phyloP scores from a whole-genome alignment of 2,113 vertebrate species.

The Corythoichthys intestinalis region DNA sequence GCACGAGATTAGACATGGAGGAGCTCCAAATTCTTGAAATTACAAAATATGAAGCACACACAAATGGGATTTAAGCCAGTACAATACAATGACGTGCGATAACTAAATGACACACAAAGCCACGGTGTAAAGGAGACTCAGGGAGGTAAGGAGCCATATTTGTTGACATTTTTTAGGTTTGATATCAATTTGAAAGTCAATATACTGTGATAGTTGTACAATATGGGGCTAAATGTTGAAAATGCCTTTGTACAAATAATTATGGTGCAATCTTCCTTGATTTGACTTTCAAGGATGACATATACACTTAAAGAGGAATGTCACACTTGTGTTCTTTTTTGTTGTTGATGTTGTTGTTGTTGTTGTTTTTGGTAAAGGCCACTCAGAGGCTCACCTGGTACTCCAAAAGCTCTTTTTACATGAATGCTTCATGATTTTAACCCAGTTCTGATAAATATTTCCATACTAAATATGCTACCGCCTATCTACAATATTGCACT shows the following conservation, averaged over 20 bases:
- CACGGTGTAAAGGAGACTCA: too few species aligned
- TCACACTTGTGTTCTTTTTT: constrained; percentile 54
- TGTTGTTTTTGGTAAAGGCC: constrained; percentile 72
- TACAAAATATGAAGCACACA: too few species aligned
- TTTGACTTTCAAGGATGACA: neutral
- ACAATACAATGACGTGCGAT: too few species aligned
- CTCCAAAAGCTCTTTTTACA: constrained; percentile 25
- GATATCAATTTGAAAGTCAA: neutral
- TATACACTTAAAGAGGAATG: constrained; percentile 31
- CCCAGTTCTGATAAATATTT: constrained; percentile 2
- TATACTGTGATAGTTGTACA: neutral
- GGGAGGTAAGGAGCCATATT: too few species aligned
- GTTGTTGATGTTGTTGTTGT: too few species aligned
- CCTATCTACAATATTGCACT: constrained; percentile 57
- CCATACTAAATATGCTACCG: constrained; percentile 30
- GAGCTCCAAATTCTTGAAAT: too few species aligned
- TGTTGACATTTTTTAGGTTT: too few species aligned
- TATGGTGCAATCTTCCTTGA: neutral
- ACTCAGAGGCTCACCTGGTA: constrained; percentile 57
- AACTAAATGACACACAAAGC: too few species aligned
- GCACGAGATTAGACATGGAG: too few species aligned
- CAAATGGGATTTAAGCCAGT: too few species aligned
- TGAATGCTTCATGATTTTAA: constrained; percentile 11
- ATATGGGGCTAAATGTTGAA: neutral
- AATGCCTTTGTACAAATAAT: neutral